Evolutionary conservation across 2,797 vertebrate genomes (phyloP).

Genomic region (Amblyopsis hoosieri): DNA sequence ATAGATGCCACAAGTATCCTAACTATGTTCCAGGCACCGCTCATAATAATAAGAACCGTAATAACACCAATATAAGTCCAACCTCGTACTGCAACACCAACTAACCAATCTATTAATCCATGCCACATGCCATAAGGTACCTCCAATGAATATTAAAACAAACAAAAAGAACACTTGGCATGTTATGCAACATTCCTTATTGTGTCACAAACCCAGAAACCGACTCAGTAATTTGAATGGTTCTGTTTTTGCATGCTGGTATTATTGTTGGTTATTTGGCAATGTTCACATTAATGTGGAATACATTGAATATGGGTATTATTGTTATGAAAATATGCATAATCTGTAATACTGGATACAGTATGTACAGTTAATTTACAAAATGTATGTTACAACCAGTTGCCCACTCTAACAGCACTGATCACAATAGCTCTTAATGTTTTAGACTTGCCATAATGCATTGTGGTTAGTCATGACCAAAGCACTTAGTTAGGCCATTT

Average conservation of each 20-base stretch:
- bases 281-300: too few relatives aligned
- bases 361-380: neutral
- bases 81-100: neutral
- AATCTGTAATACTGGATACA: too few relatives aligned
- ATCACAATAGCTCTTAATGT: neutral
- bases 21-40: slow-evolving; percentile 33
- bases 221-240: neutral
- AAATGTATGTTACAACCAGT: too few relatives aligned
- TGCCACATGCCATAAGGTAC: neutral
- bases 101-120: slow-evolving; percentile 14
- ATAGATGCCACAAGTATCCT: slow-evolving; percentile 12
- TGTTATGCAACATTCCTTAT: neutral
- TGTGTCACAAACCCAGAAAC: neutral
- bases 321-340: too few relatives aligned
- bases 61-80: neutral
- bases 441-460: neutral
- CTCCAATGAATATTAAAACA: slow-evolving; percentile 5
- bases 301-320: too few relatives aligned
- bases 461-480: neutral
- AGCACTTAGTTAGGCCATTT: slow-evolving; percentile 9
- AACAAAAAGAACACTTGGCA: neutral
- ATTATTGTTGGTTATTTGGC: neutral
- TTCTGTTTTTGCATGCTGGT: slow-evolving; percentile 2
- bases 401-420: neutral
- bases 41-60: neutral